Base-by-base conservation (phyloP, 2,888 invertebrate species). In the Bombylius discolor region DNA sequence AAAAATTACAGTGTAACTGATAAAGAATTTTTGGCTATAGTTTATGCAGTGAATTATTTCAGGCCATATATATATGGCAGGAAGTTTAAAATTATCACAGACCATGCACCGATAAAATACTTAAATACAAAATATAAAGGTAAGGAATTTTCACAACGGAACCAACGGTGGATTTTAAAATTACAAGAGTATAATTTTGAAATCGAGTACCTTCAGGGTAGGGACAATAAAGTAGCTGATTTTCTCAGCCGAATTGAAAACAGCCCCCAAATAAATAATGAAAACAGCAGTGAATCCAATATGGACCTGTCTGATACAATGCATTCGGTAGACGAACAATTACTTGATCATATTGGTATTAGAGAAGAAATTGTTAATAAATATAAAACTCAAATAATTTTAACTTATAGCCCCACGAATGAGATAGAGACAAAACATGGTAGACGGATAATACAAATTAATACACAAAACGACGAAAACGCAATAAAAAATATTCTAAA, bases 331-430 rank as follows among this genome's bases (percentile, higher is more conserved):
- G 58, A 60, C 13, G 60, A 60, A 52, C 58, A 60, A 47, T 32
- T 39, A 31, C 49, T 60, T 55, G 58, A 59, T 45, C 55, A 57
- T 49, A 56, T 61, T 47, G 53, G 55, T 52, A 60, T 61, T 23
- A 56, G 47, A 36, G 55, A 58, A 32, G 61, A 59, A 31, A 60
- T 59, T 9, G 50, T 59, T 31, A 60, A 61, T 48, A 61, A 59
- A 55, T 60, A 58, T 47, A 60, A 52, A 53, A 59, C 56, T 11
- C 61, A 61, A 47, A 53, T 61, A 31, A 60, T 61, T 42, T 49
- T 62, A 52, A 57, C 58, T 8, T 59, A 61, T 42, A 59, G 47
- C 52, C 50, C 48, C 9, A 36, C 31, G 7, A 49, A 36, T 12
- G 56, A 60, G 46, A 36, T 62, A 14, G 33, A 55, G 32, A 47